These are phyloP conservation scores for Pteropus rufus DNA, from an alignment of 2,797 vertebrate species.

Conservation along the genomic window DNA sequence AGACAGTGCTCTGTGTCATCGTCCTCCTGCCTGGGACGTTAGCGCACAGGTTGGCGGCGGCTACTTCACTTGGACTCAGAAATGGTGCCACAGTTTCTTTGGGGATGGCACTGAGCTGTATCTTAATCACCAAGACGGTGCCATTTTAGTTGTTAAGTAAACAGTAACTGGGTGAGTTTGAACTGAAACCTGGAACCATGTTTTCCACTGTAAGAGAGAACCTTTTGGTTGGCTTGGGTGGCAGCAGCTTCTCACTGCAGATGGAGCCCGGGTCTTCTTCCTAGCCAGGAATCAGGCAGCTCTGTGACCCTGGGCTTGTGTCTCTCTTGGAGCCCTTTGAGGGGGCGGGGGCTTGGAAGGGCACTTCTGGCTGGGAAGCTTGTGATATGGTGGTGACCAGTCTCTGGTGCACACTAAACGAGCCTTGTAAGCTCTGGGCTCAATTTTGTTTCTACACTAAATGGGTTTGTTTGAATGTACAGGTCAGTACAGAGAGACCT, in stretches of 20 bases:
- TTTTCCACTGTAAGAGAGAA: neutral
- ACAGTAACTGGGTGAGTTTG: neutral
- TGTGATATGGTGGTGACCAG: neutral
- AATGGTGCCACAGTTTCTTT: neutral
- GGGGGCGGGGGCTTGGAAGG: too few relatives aligned
- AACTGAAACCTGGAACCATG: neutral
- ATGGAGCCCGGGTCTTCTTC: neutral
- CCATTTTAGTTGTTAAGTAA: neutral
- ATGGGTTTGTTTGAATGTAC: neutral
- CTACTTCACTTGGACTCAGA: neutral
- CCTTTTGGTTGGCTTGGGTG: neutral
- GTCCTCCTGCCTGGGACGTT: neutral
- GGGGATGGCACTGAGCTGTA: neutral
- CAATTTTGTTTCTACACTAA: neutral
- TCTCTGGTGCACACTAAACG: neutral
- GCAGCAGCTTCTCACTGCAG: neutral
- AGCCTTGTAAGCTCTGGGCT: neutral
- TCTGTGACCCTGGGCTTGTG: neutral
- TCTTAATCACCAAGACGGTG: neutral
- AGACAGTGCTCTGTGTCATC: neutral
- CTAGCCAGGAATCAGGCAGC: neutral
- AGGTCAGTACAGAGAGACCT: neutral
- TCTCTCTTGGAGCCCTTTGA: neutral
- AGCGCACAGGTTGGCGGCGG: neutral
- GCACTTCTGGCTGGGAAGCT: neutral